These are phyloP conservation scores for Lomographa bimaculata DNA, from an alignment of 2,888 invertebrate species.

Conservation along the genomic window DNA sequence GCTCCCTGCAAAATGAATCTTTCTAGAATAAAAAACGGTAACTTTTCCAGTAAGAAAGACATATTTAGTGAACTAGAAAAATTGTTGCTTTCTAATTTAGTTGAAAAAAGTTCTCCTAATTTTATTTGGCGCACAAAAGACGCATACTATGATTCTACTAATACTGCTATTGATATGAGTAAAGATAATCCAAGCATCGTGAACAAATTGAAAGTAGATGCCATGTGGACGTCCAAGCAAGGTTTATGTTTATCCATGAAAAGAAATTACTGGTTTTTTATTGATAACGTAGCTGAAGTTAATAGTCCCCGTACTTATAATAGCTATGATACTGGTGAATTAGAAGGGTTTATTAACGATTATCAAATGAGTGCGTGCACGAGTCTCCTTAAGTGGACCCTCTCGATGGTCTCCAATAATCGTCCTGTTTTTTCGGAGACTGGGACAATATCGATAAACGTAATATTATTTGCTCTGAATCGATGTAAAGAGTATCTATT, in stretches of 20 bases:
- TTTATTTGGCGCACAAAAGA: constrained; percentile 68
- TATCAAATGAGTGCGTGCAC: constrained; percentile 91
- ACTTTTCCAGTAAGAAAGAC: constrained; percentile 45
- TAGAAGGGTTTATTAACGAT: constrained; percentile 86
- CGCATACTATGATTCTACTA: constrained; percentile 25
- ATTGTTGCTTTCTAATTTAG: constrained; percentile 66
- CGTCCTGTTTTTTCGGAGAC: constrained; percentile 70
- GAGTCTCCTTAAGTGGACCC: constrained; percentile 86
- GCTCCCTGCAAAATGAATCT: constrained; percentile 66
- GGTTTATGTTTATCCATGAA: constrained; percentile 82
- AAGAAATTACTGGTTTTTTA: constrained; percentile 86
- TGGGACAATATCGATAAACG: constrained; percentile 81
- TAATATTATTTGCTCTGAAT: constrained; percentile 87
- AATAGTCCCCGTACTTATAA: constrained; percentile 89
- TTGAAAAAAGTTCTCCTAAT: constrained; percentile 60
- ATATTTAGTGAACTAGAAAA: constrained; percentile 60
- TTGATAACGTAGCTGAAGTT: constrained; percentile 84
- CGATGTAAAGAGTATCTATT: constrained; percentile 87
- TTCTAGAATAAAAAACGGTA: constrained; percentile 56
- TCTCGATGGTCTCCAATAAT: constrained; percentile 63
- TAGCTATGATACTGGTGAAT: constrained; percentile 81
- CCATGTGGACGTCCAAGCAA: constrained; percentile 72
- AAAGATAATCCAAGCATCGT: constrained; percentile 52
- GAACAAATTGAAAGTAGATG: constrained; percentile 65
- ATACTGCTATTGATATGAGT: constrained; percentile 49